Base-by-base conservation (phyloP, 2,797 vertebrate genomes). In the Bovichtus variegatus region DNA sequence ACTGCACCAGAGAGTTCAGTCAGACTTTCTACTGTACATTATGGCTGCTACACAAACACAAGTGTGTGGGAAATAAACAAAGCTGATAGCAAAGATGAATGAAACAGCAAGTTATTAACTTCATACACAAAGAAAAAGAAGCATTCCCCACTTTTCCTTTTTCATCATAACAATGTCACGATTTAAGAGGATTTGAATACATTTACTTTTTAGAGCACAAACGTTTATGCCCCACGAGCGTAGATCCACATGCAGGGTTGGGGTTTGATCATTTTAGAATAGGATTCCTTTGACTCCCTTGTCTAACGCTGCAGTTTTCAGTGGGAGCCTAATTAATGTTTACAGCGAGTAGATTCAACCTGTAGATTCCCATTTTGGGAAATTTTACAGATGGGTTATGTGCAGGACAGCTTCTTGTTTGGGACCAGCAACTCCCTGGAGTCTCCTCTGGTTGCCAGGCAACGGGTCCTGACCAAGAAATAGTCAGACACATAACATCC, bases 1-100 rank as follows among this genome's bases (percentile, higher is more conserved):
- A 80, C 51, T 40, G 71, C 71, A 83, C 64, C 51, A 51, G 44
- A 82, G 81, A 83, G 68, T 80, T 85, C 74, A 72, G 71, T 74
- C 19, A 15, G 65, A 78, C 68, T 66, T 72, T 73, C 71, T 47
- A 38, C n/a, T n/a, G n/a, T n/a, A n/a, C 70, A 66, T 67, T 25
- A 73, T 3, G 54, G 60, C 76, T 68, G 55, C 29, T 19, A 47
- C 43, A 78, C 71, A 84, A 76, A 85, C 77, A 83, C 64, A 64
- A 69, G 50, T 46, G 63, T 64, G 63, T 44, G 58, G 64, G 55
- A 62, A 15, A 75, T 71, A 80, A 87, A 88, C 78, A 83, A 58
- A 73, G 69, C 46, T 67, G 70, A 81, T 21, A 51, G 68, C 59
- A 61, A 60, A 61, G 23, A 78, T 63, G 76, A n/a, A n/a, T 31